These are phyloP conservation scores for Drosophila austrosaltans DNA, from an alignment of 2,888 invertebrate genomes.

Conservation along the genomic window DNA sequence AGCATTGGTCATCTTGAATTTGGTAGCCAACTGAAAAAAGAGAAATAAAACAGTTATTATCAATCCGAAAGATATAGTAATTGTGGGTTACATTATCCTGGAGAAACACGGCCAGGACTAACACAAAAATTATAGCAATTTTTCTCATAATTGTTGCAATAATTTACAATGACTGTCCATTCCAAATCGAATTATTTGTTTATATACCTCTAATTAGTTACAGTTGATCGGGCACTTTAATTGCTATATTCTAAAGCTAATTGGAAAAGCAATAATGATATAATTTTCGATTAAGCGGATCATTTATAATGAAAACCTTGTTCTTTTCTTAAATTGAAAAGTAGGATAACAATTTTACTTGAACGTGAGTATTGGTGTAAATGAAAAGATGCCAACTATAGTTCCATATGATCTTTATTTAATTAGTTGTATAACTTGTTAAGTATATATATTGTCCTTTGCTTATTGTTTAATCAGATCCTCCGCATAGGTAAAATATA, in stretches of 20 bases:
- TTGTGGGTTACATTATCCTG: background rate
- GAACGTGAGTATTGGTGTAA: too few relatives aligned
- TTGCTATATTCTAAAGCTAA: too few relatives aligned
- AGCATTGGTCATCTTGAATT: conserved; percentile 45
- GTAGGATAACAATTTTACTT: too few relatives aligned
- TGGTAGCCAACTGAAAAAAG: background rate
- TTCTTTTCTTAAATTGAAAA: too few relatives aligned
- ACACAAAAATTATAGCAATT: background rate
- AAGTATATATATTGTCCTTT: background rate
- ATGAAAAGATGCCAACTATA: too few relatives aligned
- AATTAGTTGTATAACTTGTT: too few relatives aligned
- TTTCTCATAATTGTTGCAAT: background rate
- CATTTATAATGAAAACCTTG: too few relatives aligned
- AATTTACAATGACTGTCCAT: background rate
- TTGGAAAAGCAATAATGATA: too few relatives aligned
- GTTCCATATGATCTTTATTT: too few relatives aligned
- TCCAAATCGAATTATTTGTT: too few relatives aligned
- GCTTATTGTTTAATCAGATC: conserved; percentile 19
- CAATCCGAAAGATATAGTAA: background rate
- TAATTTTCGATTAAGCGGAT: too few relatives aligned
- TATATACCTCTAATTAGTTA: conserved; percentile 9
- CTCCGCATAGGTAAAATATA: conserved; percentile 14
- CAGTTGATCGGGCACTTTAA: background rate
- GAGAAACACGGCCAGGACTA: background rate
- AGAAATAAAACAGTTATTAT: background rate